These are phyloP conservation scores for Nycteola revayana DNA, from an alignment of 2,888 invertebrate genomes.

Conservation along the genomic window DNA sequence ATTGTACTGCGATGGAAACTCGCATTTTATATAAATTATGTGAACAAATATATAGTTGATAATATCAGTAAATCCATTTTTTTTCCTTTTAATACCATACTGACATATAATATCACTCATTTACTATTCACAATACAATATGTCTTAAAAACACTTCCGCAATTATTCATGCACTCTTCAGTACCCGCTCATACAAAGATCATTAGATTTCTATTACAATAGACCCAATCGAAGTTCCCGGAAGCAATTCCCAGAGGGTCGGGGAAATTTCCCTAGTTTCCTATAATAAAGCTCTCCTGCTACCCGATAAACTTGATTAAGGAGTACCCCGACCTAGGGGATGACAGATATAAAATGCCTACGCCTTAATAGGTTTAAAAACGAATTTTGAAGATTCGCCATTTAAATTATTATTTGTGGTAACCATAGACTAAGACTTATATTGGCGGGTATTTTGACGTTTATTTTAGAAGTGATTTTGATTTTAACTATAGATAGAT, in stretches of 20 bases:
- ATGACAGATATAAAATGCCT: slow-evolving; percentile 28
- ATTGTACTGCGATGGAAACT: too few species aligned
- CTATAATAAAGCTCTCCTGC: slow-evolving; percentile 40
- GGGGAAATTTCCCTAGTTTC: slow-evolving; percentile 37
- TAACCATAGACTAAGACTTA: too few species aligned
- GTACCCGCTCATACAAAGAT: slow-evolving; percentile 5
- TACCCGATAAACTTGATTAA: slow-evolving; percentile 50
- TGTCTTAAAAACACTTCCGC: slow-evolving; percentile 3
- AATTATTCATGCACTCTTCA: slow-evolving; percentile 5
- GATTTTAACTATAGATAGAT: too few species aligned
- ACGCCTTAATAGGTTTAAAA: slow-evolving; percentile 34
- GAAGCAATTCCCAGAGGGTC: slow-evolving; percentile 34
- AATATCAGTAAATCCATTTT: too few species aligned
- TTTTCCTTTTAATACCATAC: too few species aligned
- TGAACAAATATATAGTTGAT: too few species aligned
- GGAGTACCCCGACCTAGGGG: slow-evolving; percentile 32
- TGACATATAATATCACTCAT: too few species aligned
- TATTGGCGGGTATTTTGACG: too few species aligned
- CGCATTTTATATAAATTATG: too few species aligned
- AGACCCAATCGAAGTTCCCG: slow-evolving; percentile 28
- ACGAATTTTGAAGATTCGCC: slow-evolving; percentile 30
- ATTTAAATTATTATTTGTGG: slow-evolving; percentile 16
- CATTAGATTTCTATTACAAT: slow-evolving; percentile 29
- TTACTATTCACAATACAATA: too few species aligned
- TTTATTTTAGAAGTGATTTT: too few species aligned